Evolutionary conservation across 1,140 invertebrate species (phyloP).

Genomic region (Zophobas morio): DNA sequence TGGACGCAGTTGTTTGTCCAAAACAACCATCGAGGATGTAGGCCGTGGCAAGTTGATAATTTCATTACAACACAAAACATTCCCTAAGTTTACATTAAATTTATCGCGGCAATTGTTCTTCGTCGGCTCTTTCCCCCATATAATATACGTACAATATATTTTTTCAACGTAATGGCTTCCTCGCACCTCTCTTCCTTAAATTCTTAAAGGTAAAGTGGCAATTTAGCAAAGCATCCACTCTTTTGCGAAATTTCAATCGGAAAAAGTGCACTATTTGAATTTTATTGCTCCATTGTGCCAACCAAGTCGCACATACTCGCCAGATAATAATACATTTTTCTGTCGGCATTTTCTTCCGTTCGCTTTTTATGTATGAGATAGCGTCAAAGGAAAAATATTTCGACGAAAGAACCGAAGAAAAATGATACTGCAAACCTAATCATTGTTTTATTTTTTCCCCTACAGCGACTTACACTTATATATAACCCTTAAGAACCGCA

Average conservation of each 20-base stretch:
- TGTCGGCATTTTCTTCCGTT: slow-evolving; percentile 36
- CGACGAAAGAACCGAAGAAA: slow-evolving; percentile 20
- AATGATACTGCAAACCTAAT: slow-evolving; percentile 33
- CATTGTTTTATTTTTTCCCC: slow-evolving; percentile 25
- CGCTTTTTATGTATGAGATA: slow-evolving; percentile 37
- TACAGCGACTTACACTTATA: not conserved
- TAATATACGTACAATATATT: slow-evolving; percentile 14
- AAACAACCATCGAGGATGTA: slow-evolving; percentile 26
- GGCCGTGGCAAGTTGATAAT: slow-evolving; percentile 22
- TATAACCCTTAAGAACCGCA: slow-evolving; percentile 16
- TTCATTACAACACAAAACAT: slow-evolving; percentile 34
- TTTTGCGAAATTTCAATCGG: slow-evolving; percentile 37
- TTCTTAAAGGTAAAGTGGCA: slow-evolving; percentile 37
- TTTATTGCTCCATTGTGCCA: slow-evolving; percentile 34
- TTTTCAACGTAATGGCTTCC: slow-evolving; percentile 18
- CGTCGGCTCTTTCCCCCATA: not conserved
- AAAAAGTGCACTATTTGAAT: slow-evolving; percentile 43
- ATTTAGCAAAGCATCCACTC: slow-evolving; percentile 27
- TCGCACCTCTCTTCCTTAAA: slow-evolving; percentile 22
- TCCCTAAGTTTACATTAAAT: slow-evolving; percentile 12
- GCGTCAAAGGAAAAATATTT: slow-evolving; percentile 35
- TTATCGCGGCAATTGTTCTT: slow-evolving; percentile 31
- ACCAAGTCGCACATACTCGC: slow-evolving; percentile 37
- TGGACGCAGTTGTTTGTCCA: slow-evolving; percentile 22
- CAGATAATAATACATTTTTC: slow-evolving; percentile 40